Conservation (phyloP, 1,140 invertebrate species). For the Drosophila pandora region DNA sequence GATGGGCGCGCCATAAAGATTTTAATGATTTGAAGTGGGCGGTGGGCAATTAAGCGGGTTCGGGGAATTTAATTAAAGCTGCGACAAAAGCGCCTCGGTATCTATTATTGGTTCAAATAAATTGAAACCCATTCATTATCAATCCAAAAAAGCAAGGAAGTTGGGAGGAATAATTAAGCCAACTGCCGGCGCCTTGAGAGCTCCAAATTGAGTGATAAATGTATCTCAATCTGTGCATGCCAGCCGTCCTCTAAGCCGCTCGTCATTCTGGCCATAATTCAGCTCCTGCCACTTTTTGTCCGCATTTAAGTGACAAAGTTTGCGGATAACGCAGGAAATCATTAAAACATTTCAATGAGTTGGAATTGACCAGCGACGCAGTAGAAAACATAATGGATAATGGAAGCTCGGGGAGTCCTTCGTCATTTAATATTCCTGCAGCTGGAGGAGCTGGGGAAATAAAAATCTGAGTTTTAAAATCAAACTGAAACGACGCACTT, state of each 20-base stretch:
- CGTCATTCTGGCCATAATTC: constrained; percentile 32
- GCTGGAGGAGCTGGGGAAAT: constrained; percentile 18
- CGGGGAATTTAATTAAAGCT: constrained; percentile 53
- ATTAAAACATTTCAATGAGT: constrained; percentile 40
- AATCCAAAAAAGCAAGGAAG: constrained; percentile 11
- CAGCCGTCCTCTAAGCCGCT: constrained; percentile 21
- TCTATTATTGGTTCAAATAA: constrained; percentile 45
- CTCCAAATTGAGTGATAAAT: constrained; percentile 44
- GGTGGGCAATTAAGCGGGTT: constrained; percentile 48
- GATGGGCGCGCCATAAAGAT: constrained; percentile 44
- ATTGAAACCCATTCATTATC: constrained; percentile 60
- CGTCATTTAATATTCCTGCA: constrained; percentile 1
- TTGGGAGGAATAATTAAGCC: constrained; percentile 37
- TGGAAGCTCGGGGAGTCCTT: constrained; percentile 8
- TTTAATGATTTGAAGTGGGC: constrained; percentile 63
- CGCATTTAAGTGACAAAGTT: constrained; percentile 31
- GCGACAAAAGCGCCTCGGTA: constrained; percentile 26
- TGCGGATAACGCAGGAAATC: constrained; percentile 33
- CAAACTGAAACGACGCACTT: constrained; percentile 81
- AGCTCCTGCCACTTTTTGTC: constrained; percentile 23
- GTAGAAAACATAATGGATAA: constrained; percentile 9
- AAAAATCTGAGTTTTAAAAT: constrained; percentile 58
- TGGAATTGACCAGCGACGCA: constrained; percentile 19
- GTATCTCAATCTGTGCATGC: constrained; percentile 30
- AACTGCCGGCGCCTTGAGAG: neutral